Evolutionary conservation across 1,140 invertebrate species (phyloP).

Genomic region (Aphaenogaster ashmeadi): DNA sequence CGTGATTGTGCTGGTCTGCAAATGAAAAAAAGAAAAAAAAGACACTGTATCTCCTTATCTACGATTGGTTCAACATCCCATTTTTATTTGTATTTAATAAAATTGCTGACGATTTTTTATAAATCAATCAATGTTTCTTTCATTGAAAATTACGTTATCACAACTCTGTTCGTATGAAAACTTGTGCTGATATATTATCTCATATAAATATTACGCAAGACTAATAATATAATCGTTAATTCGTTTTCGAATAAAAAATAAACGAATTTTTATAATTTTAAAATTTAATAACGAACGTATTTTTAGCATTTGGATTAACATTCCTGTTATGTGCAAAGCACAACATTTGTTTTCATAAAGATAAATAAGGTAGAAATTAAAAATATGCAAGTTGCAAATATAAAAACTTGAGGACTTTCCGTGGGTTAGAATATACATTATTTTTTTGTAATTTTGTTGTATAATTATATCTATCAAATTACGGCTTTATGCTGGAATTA

Average conservation of each 20-base stretch:
- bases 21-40: constrained; percentile 39
- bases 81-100: constrained; percentile 60
- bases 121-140: constrained; percentile 38
- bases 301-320: constrained; percentile 29
- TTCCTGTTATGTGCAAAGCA: constrained; percentile 6
- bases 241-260: constrained; percentile 21
- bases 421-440: not conserved
- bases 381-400: not conserved
- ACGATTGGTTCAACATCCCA: constrained; percentile 40
- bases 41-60: constrained; percentile 34
- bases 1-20: constrained; percentile 66
- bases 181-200: constrained; percentile 30
- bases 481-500: not conserved
- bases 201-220: constrained; percentile 13
- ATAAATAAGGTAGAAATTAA: not conserved
- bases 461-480: constrained; percentile 1
- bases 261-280: constrained; percentile 19
- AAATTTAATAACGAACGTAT: not conserved
- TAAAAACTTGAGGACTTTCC: not conserved
- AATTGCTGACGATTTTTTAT: constrained; percentile 57
- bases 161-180: constrained; percentile 17
- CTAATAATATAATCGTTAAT: not conserved
- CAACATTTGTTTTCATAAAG: not conserved
- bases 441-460: constrained; percentile 1
- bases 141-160: constrained; percentile 28